Base-by-base conservation (phyloP, 2,888 invertebrate species). In the Coenonympha arcania region DNA sequence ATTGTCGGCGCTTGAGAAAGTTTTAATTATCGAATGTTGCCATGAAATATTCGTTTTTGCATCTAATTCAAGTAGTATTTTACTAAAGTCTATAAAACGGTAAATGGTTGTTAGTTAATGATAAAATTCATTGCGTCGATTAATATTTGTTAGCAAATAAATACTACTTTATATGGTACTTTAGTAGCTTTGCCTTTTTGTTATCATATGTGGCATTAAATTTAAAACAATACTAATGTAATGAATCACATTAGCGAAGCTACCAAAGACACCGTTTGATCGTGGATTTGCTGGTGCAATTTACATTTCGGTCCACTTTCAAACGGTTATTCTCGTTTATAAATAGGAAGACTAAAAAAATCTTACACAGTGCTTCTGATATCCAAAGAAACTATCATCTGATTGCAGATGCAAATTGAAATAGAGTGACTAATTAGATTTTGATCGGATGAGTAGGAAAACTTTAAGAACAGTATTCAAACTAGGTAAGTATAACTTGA, bases 401-500 rank as follows among this genome's bases (percentile, higher is more conserved):
- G 74, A 76, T 71, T 76, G 76, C 71, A 77, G 73, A 78, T 76
- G 74, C 71, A 68, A 77, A 66, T 78, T 72, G 71, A 76, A 76
- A 78, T 51, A 50, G 69, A 73, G 70, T 68, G 66, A 71, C 68
- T 64, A 71, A 68, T 76, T 73, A 74, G 69, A 75, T 64, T 66
- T 64, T 66, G 57, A 61, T 55, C 58, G 64, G 66, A 62, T 61
- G 62, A 58, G 64, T 56, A 49, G 57, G 34, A 34, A 44, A 44
- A 22, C 24, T n/a, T 63, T 55, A 57, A 53, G 62, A 57, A 57
- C 52, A 60, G 52, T 50, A 36, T 47, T 33, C 18, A 50, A 33
- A 44, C 52, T 50, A 55, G 22, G 18, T 30, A n/a, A n/a, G n/a
- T n/a, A n/a, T n/a, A 46, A 41, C 6, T 45, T 28, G 34, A 28